phyloP scores from a whole-genome alignment of 2,113 vertebrate species.

The Cyprinodon variegatus region DNA sequence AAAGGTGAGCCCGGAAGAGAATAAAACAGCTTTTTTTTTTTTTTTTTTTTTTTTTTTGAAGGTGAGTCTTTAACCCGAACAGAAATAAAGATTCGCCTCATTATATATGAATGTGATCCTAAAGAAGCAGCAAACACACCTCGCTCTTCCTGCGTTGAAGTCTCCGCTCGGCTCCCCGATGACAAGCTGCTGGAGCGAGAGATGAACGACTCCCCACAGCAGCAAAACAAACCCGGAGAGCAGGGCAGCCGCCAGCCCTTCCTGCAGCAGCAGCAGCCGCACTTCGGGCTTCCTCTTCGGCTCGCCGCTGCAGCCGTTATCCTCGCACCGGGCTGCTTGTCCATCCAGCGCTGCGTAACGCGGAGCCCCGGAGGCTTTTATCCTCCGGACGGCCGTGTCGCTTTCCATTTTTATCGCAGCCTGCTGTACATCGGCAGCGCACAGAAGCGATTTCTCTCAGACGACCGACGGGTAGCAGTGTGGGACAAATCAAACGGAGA shows the following conservation, averaged over 20 bases:
- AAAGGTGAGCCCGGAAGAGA: slow-evolving; percentile 24
- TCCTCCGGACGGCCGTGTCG: slow-evolving; percentile 77
- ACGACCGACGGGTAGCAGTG: slow-evolving; percentile 52
- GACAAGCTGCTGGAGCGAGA: slow-evolving; percentile 80
- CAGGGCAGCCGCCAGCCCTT: slow-evolving; percentile 68
- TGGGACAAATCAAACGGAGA: slow-evolving; percentile 66
- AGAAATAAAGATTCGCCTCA: slow-evolving; percentile 55
- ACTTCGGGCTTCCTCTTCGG: slow-evolving; percentile 73
- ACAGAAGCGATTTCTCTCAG: background rate
- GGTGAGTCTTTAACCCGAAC: slow-evolving; percentile 47
- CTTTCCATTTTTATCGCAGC: slow-evolving; percentile 74
- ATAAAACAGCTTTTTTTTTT: slow-evolving; percentile 45
- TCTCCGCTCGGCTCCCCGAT: slow-evolving; percentile 73
- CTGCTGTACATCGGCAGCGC: slow-evolving; percentile 50
- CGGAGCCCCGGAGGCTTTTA: slow-evolving; percentile 56
- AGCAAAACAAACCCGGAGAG: slow-evolving; percentile 74
- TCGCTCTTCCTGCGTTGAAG: slow-evolving; percentile 77
- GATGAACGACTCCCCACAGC: slow-evolving; percentile 79
- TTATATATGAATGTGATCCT: background rate
- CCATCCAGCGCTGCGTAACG: slow-evolving; percentile 27
- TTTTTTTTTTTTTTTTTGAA: slow-evolving; percentile 52
- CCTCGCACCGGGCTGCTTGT: slow-evolving; percentile 36
- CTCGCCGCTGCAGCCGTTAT: slow-evolving; percentile 63
- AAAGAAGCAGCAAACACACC: slow-evolving; percentile 54
- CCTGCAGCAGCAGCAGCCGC: slow-evolving; percentile 68